Evolutionary conservation across 2,113 vertebrate genomes (phyloP), one percentile per base, ranked within the genome.

Genomic region (Lepus europaeus): DNA sequence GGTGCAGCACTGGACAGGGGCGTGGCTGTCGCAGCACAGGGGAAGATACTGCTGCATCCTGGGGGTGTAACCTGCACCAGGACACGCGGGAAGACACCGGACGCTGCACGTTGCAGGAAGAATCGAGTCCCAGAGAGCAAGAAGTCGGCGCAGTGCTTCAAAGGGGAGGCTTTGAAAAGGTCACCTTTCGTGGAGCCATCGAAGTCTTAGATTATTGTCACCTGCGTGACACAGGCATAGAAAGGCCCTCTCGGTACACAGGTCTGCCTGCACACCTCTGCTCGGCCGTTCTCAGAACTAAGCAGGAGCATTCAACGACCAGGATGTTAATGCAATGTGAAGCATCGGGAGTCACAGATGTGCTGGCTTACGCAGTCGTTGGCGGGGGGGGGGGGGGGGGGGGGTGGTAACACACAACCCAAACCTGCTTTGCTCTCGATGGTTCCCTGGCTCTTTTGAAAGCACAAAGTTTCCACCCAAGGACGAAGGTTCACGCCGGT

Each of bases 1-100:
- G 27, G 19, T 5, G 2, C 29, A 23, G 2, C 68, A 20, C 3
- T 1, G 49, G 2, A 23, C 9, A 4, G 31, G 27, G n/a, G 14
- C 27, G 17, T 0, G 2, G 22, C 6, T 7, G 1, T 23, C 49
- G 39, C 27, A 1, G 2, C 82, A 61, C 17, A 0, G 39, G 51
- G 31, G 64, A 68, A 64, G 9, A 12, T 5, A 17, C 27, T 9
- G 22, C 12, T 13, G 7, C 56, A 19, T 59, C 56, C 56, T 59
- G 56, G 12, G 56, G 56, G 56, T 14, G 56, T 59, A 14, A 16
- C 56, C 56, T 59, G 56, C 19, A 14, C 13, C 56, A 14, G 3
- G 19, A 59, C 56, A 59, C 14, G 2, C 19, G 3, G 3, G 19
- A 59, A 59, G 56, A 59, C 14, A 19, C 56, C 56, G 17, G 56